phyloP scores from a whole-genome alignment of 2,113 vertebrate genomes.

The Tetrao urogallus region DNA sequence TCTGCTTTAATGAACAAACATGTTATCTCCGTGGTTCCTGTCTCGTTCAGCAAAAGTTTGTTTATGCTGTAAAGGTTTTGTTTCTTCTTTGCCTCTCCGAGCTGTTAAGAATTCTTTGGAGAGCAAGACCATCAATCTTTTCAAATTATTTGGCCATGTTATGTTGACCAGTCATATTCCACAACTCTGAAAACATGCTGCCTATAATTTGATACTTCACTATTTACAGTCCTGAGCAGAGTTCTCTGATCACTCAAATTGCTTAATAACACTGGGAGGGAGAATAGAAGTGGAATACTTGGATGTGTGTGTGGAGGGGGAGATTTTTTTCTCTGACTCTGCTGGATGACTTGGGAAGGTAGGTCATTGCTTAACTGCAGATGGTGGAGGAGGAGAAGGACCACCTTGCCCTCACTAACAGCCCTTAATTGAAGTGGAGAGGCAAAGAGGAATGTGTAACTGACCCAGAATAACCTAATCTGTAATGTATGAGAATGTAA shows the following conservation, averaged over 20 bases:
- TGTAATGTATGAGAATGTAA: background rate
- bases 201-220: background rate
- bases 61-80: background rate
- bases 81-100: background rate
- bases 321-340: background rate
- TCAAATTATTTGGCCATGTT: background rate
- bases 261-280: background rate
- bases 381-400: background rate
- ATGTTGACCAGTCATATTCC: background rate
- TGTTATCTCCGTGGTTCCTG: background rate
- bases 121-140: background rate
- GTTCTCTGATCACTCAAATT: background rate
- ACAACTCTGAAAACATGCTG: background rate
- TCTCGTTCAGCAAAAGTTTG: background rate
- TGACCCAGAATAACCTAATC: background rate
- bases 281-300: background rate
- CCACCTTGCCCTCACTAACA: background rate
- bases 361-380: background rate
- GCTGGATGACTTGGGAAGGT: background rate
- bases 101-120: background rate
- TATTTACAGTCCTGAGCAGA: background rate
- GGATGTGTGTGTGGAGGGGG: rapidly evolving
- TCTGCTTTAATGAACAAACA: background rate
- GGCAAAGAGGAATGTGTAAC: background rate
- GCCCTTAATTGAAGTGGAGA: rapidly evolving